phyloP scores from a whole-genome alignment of 2,797 vertebrate genomes.

The Phaenicophaeus curvirostris region DNA sequence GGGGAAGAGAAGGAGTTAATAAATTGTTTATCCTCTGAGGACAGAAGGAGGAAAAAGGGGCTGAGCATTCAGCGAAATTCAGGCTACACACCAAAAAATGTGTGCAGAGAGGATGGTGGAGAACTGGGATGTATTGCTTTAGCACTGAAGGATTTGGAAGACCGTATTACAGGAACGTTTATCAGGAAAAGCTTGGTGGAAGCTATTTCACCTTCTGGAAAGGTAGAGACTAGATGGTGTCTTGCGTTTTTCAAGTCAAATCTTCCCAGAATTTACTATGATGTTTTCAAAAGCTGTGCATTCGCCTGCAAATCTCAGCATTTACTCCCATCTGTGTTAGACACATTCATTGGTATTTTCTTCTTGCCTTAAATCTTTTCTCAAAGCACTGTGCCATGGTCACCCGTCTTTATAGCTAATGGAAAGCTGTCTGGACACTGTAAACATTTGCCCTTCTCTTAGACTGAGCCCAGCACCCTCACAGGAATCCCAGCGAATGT shows the following conservation, averaged over 20 bases:
- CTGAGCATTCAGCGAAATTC: neutral
- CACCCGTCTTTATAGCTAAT: neutral
- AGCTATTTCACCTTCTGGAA: neutral
- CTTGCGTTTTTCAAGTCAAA: neutral
- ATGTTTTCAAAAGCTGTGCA: neutral
- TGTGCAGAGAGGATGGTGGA: neutral
- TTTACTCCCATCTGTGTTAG: neutral
- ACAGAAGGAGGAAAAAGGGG: neutral
- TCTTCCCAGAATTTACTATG: neutral
- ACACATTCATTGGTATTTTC: neutral
- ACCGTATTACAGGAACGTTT: neutral
- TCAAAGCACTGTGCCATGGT: neutral
- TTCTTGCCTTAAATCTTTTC: conserved; percentile 4
- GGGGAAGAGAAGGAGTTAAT: neutral
- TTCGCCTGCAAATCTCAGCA: neutral
- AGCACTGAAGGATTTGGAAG: neutral
- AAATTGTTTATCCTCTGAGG: neutral
- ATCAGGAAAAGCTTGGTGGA: neutral
- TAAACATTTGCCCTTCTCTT: conserved; percentile 26
- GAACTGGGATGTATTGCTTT: neutral
- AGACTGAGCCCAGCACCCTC: neutral
- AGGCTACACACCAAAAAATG: neutral
- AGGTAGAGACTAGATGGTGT: neutral
- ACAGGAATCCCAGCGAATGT: neutral
- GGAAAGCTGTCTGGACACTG: neutral